Base-by-base conservation (phyloP, 2,797 vertebrate genomes). In the Garrulus glandarius region DNA sequence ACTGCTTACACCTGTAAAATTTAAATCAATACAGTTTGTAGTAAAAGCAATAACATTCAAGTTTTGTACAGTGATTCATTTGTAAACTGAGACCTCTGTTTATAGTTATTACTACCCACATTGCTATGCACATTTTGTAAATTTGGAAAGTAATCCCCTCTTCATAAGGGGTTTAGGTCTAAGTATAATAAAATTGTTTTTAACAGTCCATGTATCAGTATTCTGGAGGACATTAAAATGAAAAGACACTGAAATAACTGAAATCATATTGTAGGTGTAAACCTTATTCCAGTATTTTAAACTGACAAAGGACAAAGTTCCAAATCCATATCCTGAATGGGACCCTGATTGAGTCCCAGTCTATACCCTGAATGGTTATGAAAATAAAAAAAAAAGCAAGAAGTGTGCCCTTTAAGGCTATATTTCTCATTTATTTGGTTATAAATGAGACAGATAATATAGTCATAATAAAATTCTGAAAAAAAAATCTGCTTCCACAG, bases 351-450 rank as follows among this genome's bases (percentile, higher is more conserved):
- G 11, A 2, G 14, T 81, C 39, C 21, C 8, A 61, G 2, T 43
- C n/a, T 44, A 7, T 46, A 17, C 52, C 7, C 24, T 64, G 41
- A 76, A 47, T 13, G n/a, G 5, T 24, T 77, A 4, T 34, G 26
- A 10, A 4, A 11, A 2, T 2, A 15, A 21, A 30, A 8, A 10
- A 14, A 11, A 15, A n/a, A 30, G 7, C 2, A 15, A 30, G 20
- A 30, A 6, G 2, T 9, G 7, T 41, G 10, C 22, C 24, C 13
- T 68, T 61, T 53, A 78, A 65, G 20, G 32, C 22, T 79, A 0
- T 84, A 22, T 70, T 85, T 89, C n/a, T 41, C 24, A 14, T 81
- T 55, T 60, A 12, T 47, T 26, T 75, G 20, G 37, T 67, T 84
- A 64, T 41, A 52, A 72, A 82, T 76, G 41, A 71, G 37, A 36